These are phyloP conservation scores for Dendrocincla fuliginosa DNA, from an alignment of 2,797 vertebrate genomes.

Conservation along the genomic window DNA sequence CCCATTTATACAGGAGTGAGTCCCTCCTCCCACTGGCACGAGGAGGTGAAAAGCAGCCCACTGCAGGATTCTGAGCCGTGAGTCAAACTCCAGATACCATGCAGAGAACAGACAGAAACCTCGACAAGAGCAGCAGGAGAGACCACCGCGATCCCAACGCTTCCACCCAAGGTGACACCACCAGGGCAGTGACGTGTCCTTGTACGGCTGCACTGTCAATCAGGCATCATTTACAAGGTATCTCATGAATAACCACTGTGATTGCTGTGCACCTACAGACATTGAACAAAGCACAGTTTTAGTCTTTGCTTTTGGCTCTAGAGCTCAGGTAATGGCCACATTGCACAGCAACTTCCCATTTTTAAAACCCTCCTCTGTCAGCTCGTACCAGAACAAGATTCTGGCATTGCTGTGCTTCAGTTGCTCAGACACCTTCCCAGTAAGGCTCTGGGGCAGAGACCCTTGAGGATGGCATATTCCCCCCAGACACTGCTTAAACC, in stretches of 20 bases:
- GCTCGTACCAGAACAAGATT: background rate
- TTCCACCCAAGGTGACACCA: background rate
- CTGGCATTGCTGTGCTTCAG: background rate
- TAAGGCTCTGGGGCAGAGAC: background rate
- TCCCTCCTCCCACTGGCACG: background rate
- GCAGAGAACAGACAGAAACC: background rate
- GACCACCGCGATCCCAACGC: background rate
- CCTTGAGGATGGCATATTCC: background rate
- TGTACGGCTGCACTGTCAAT: background rate
- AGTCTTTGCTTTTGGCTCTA: background rate
- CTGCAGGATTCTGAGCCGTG: background rate
- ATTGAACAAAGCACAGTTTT: background rate
- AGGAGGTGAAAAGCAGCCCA: background rate
- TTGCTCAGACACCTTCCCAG: background rate
- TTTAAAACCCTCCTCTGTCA: background rate
- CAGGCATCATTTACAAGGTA: background rate
- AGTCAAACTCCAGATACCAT: background rate
- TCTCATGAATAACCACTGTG: background rate
- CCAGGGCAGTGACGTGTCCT: background rate
- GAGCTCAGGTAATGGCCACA: background rate
- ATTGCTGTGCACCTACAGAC: background rate
- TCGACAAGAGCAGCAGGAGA: background rate
- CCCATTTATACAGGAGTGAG: background rate
- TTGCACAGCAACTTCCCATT: background rate
- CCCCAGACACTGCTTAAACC: background rate